Percentiles rank a stretch among this genome's conserved stretches.
Conservation (phyloP, 2,888 invertebrate genomes). For the Exephanes ischioxanthus region DNA sequence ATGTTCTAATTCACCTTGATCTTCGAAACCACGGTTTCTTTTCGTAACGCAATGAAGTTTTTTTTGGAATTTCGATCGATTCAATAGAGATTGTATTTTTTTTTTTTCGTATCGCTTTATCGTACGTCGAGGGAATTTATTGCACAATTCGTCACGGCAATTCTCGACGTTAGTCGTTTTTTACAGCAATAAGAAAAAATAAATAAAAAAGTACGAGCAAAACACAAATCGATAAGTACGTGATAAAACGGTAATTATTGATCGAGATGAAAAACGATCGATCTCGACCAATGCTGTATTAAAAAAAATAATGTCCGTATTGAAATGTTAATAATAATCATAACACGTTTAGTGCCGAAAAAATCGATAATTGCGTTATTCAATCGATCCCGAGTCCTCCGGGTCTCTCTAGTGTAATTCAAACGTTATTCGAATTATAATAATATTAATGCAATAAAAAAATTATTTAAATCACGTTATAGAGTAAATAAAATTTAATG, state of each 20-base stretch:
- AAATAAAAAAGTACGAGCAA: too few relatives aligned
- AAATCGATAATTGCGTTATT: background rate
- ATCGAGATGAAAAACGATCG: too few relatives aligned
- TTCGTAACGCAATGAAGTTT: background rate
- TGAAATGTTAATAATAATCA: background rate
- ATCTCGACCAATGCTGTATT: too few relatives aligned
- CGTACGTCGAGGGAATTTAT: background rate
- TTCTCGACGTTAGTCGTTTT: too few relatives aligned
- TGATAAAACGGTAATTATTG: too few relatives aligned
- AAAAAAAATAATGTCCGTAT: background rate
- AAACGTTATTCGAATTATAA: too few relatives aligned
- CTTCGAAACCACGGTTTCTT: background rate
- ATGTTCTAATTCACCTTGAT: slow-evolving; percentile 1
- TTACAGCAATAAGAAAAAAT: too few relatives aligned
- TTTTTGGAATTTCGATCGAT: background rate
- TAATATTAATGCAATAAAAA: too few relatives aligned
- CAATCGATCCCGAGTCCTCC: background rate
- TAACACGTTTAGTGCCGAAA: background rate
- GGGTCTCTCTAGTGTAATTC: background rate
- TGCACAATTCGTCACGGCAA: too few relatives aligned
- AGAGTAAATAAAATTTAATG: too few relatives aligned
- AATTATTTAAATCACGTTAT: too few relatives aligned
- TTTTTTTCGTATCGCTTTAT: background rate
- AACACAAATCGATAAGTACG: too few relatives aligned
- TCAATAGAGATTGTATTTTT: background rate